Evolutionary conservation across 2,797 vertebrate genomes (phyloP), one percentile per base, ranked within the genome.

Genomic region (Rachycentron canadum): DNA sequence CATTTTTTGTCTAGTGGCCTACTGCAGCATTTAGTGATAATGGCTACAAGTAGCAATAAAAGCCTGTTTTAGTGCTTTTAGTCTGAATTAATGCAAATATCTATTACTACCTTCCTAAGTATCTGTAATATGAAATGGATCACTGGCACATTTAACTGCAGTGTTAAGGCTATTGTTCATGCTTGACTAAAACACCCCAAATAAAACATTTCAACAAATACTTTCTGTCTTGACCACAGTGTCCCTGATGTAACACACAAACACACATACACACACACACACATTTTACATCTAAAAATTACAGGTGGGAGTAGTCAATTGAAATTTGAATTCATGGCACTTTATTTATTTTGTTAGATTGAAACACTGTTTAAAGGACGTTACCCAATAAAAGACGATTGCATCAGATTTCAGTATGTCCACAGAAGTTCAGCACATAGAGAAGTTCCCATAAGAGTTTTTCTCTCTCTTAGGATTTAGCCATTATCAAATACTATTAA

Each of bases 401-500:
- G n/a, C 70, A 53, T 79, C 34, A 77, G 32, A 55, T 68, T 69
- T 69, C 59, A 50, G 36, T 30, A n/a, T 66, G 67, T 34, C 55
- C 40, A 45, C 36, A 55, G 67, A 79, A 59, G 79, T 83, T 62
- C 78, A 76, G 67, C 82, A 53, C 58, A 71, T 71, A 55, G 67
- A 78, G 71, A 59, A 58, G 50, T 62, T 78, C 85, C 78, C 57
- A 41, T 28, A 52, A 80, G 69, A 58, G 53, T 60, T 59, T 62
- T 32, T 53, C 65, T 58, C 45, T 78, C 86, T 85, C 88, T 7
- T 5, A 74, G 77, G 86, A 83, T 76, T 81, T 82, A 74, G 78
- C 79, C 70, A 81, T 89, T 81, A 85, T 86, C 75, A 82, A 87
- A 88, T 78, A 73, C 53, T 81, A 87, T 87, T 80, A 90, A 90